These are phyloP conservation scores for Pachydiplax longipennis DNA, from an alignment of 2,888 invertebrate genomes.

Conservation along the genomic window DNA sequence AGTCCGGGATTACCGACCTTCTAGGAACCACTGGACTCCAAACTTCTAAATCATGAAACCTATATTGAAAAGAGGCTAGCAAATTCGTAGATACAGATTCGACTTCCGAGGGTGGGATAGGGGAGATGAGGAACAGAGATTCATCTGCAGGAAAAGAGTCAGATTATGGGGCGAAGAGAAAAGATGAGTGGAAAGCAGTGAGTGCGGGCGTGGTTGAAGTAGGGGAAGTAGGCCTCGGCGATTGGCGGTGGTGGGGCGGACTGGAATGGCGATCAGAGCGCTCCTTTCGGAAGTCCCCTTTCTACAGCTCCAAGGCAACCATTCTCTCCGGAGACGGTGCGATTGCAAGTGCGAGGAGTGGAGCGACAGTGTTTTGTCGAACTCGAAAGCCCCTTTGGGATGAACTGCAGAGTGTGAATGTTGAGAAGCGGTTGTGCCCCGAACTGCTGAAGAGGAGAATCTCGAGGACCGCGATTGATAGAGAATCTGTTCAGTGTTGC, in stretches of 20 bases:
- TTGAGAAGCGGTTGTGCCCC: background rate
- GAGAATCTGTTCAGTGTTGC: background rate
- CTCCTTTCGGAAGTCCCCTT: constrained; percentile 7
- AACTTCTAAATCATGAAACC: too few species aligned
- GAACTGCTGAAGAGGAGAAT: background rate
- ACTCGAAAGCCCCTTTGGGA: background rate
- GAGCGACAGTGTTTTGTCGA: background rate
- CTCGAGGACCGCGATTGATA: background rate
- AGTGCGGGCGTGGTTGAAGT: background rate
- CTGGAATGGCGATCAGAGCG: background rate
- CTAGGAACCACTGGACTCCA: too few species aligned
- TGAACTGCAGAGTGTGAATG: background rate
- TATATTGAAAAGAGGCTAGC: background rate
- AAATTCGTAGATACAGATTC: background rate
- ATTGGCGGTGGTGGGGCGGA: background rate
- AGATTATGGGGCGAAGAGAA: background rate
- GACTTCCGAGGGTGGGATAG: too few species aligned
- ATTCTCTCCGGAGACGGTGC: background rate
- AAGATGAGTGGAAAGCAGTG: background rate
- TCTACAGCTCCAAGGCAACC: background rate
- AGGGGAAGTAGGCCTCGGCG: background rate
- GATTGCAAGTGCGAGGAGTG: constrained; percentile 9
- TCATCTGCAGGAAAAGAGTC: background rate
- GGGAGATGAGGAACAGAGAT: background rate
- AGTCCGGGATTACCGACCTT: too few species aligned